Conservation (phyloP, 2,888 invertebrate genomes). For the Schizotus pectinicornis region DNA sequence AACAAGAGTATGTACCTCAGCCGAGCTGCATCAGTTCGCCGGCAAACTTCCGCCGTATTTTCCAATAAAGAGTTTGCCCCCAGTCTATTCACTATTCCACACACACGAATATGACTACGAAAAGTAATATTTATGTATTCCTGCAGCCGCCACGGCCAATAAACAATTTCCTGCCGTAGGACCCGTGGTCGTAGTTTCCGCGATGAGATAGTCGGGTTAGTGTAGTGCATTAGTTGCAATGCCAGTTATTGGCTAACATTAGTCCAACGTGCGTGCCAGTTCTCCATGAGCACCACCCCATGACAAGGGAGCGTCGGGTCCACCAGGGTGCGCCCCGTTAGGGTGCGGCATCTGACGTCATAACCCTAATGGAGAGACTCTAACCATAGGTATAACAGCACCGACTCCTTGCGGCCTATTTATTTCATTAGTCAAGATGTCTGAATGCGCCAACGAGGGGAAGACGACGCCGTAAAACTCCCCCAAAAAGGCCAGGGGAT, state of each 20-base stretch:
- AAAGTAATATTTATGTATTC: slow-evolving; percentile 18
- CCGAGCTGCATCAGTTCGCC: no score
- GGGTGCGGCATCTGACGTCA: slow-evolving; percentile 31
- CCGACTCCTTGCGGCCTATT: slow-evolving; percentile 1
- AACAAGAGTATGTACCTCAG: no score
- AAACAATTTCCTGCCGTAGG: slow-evolving; percentile 14
- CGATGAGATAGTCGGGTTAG: neutral
- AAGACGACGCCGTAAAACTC: no score
- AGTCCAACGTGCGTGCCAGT: slow-evolving; percentile 20
- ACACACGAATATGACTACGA: slow-evolving; percentile 2
- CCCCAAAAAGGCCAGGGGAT: no score
- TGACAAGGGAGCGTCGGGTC: slow-evolving; percentile 26
- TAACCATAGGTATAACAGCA: neutral
- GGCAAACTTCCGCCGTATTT: slow-evolving; percentile 3
- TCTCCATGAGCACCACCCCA: slow-evolving; percentile 25
- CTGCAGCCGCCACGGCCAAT: neutral
- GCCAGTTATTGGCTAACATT: slow-evolving; percentile 2
- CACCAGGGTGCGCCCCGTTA: slow-evolving; percentile 26
- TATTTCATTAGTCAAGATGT: neutral
- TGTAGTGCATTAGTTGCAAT: slow-evolving; percentile 11
- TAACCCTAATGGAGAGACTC: slow-evolving; percentile 23
- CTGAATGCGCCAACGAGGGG: slow-evolving; percentile 5
- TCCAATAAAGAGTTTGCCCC: slow-evolving; percentile 8
- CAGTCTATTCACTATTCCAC: neutral
- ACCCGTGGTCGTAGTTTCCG: neutral